Evolutionary conservation across 2,888 invertebrate genomes (phyloP), one percentile per base, ranked within the genome.

Genomic region (Dioctria rufipes): DNA sequence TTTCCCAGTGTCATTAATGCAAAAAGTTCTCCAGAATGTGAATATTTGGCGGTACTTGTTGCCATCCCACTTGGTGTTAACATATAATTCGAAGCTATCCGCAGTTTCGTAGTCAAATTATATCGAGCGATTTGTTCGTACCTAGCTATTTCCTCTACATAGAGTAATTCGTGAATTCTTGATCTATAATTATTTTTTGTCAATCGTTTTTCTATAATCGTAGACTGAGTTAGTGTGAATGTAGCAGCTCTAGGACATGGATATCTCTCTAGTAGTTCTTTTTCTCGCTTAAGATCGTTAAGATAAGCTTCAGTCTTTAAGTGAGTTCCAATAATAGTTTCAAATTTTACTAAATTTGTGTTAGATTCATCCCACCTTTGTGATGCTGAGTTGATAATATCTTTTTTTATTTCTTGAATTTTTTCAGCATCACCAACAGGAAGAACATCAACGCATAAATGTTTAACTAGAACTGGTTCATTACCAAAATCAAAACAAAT

Each of bases 81-180:
- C 84, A 94, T 90, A 85, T 95, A 95, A 82, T 92, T 92, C 71
- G 92, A 91, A 3, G 92, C 91, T 43, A 94, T 88, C 80, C 92
- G 91, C 67, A 95, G 87, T 81, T 91, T 90, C 0, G 93, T 91
- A 65, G 91, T 91, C 71, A 94, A 90, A 88, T 94, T 95, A 86
- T 92, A 94, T 80, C 93, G 90, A 0, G 94, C 92, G 40, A 93
- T 91, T 87, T 93, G 92, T 85, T 94, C 93, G 78, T 89, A 90
- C 3, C 95, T 91, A 3, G 95, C 94, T 88, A 95, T 92, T 88
- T 95, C 95, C 88, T 95, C 95, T 42, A 95, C 92, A 83, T 92
- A 92, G 3, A 95, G 89, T 85, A 95, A 88, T 85, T 94, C 94
- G 85, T 95, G 95, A 90, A 95, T 93, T 83, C 94, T 91, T 5